Evolutionary conservation across 35 echinoderm and acorn worm species (phyloP).

Genomic region (Strongylocentrotus purpuratus): DNA sequence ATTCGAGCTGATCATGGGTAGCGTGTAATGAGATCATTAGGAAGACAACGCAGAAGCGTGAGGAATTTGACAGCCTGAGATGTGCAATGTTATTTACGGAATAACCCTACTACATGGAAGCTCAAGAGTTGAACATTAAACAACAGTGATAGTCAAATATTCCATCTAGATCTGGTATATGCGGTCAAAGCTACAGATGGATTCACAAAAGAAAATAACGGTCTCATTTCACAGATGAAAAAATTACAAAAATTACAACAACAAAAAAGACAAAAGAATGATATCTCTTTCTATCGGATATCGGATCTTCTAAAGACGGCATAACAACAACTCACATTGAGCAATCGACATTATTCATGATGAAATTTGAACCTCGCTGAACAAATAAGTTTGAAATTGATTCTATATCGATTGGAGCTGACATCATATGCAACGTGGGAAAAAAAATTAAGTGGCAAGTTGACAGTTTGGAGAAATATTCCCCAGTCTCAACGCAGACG

Average conservation of each 20-base stretch:
- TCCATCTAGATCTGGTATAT: too few species aligned
- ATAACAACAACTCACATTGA: background rate
- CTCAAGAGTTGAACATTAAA: too few species aligned
- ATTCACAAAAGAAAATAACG: background rate
- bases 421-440: background rate
- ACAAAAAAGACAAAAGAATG: too few species aligned
- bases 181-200: background rate
- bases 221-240: background rate
- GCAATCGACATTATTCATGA: background rate
- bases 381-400: background rate
- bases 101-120: too few species aligned
- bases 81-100: background rate
- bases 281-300: background rate
- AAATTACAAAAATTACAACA: too few species aligned
- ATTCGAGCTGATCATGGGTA: background rate
- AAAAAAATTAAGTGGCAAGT: background rate
- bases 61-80: background rate
- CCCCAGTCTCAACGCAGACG: background rate
- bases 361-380: background rate
- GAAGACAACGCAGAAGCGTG: background rate
- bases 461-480: background rate
- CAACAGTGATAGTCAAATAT: too few species aligned
- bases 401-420: background rate
- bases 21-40: too few species aligned
- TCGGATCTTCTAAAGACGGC: background rate